Conservation (phyloP, 2,797 vertebrate genomes). For the Danio tinwini region DNA sequence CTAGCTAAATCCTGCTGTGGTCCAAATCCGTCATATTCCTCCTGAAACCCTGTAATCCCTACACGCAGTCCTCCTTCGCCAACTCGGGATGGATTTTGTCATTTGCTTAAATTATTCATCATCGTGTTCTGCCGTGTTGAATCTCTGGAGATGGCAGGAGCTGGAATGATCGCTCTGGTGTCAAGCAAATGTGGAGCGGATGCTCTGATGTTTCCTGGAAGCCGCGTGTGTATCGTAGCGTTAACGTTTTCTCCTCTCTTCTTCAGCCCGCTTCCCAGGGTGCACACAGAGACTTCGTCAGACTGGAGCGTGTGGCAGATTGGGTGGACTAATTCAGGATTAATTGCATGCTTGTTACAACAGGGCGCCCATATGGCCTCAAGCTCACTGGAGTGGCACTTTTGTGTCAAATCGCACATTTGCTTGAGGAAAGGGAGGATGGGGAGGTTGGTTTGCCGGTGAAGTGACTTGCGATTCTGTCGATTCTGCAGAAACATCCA, state of each 20-base stretch:
- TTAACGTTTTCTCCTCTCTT: slow-evolving; percentile 23
- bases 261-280: slow-evolving; percentile 28
- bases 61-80: background rate
- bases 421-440: slow-evolving; percentile 36
- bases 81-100: background rate
- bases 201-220: slow-evolving; percentile 62
- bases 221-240: slow-evolving; percentile 43
- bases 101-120: slow-evolving; percentile 46
- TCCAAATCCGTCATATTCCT: slow-evolving; percentile 23
- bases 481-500: slow-evolving; percentile 38
- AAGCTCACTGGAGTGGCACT: slow-evolving; percentile 58
- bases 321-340: slow-evolving; percentile 65
- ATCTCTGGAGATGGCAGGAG: slow-evolving; percentile 43
- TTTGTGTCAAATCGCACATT: slow-evolving; percentile 56
- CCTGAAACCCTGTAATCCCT: slow-evolving; percentile 14
- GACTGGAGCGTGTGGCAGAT: slow-evolving; percentile 58
- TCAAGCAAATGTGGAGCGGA: slow-evolving; percentile 57
- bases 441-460: slow-evolving; percentile 17
- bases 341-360: slow-evolving; percentile 64
- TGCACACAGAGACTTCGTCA: slow-evolving; percentile 49
- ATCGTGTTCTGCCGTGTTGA: background rate
- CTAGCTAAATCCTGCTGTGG: background rate
- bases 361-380: slow-evolving; percentile 63
- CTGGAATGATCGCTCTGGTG: slow-evolving; percentile 46
- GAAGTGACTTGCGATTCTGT: slow-evolving; percentile 16